Conservation (phyloP, 2,797 vertebrate genomes). For the Neoniphon sammara region DNA sequence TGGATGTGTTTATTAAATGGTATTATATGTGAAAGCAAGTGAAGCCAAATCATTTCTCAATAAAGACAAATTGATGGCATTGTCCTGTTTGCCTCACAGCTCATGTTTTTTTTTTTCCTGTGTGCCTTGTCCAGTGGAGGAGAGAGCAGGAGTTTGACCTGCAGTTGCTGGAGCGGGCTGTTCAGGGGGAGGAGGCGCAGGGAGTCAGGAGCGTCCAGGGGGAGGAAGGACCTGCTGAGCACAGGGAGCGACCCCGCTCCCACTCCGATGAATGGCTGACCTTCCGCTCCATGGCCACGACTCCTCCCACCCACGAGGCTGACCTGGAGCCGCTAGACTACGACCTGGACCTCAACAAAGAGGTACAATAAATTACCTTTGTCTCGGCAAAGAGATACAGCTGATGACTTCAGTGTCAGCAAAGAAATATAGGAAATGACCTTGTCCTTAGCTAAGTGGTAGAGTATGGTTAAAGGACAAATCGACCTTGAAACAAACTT, state of each 20-base stretch:
- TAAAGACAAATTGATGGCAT: conserved; percentile 17
- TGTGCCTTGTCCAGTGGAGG: conserved; percentile 89
- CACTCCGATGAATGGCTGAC: conserved; percentile 94
- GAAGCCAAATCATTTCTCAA: conserved; percentile 34
- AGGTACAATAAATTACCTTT: conserved; percentile 81
- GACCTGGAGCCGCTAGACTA: conserved; percentile 94
- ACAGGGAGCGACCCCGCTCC: conserved; percentile 85
- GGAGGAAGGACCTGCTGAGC: conserved; percentile 87
- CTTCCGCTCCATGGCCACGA: conserved; percentile 80
- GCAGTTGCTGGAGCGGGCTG: conserved; percentile 93
- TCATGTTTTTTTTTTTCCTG: conserved; percentile 35
- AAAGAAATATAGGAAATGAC: background rate
- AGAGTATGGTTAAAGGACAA: too few species aligned
- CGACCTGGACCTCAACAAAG: conserved; percentile 93
- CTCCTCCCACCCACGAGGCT: conserved; percentile 81
- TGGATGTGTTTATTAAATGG: conserved; percentile 14
- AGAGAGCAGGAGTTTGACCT: conserved; percentile 99
- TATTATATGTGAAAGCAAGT: conserved; percentile 32
- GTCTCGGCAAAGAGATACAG: background rate
- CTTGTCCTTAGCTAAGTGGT: background rate
- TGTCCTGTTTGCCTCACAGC: conserved; percentile 46
- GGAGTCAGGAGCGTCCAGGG: conserved; percentile 88
- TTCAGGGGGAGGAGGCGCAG: conserved; percentile 88
- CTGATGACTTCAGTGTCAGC: background rate
- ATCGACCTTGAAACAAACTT: too few species aligned